Evolutionary conservation across 2,797 vertebrate genomes (phyloP).

Genomic region (Urosaurus nigricauda): DNA sequence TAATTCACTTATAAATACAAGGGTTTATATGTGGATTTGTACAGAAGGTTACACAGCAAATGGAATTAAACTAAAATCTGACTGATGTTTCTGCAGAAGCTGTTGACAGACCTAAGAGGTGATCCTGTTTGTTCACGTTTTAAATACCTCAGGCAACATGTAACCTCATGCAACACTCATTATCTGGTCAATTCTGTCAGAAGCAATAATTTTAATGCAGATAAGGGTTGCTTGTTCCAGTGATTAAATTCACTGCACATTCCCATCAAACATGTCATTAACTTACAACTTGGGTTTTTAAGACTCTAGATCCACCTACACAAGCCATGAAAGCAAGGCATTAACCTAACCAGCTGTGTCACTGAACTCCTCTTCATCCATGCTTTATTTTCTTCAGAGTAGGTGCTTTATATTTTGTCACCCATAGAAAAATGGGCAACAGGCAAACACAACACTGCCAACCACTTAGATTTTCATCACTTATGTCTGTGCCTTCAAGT

Average conservation of each 20-base stretch:
- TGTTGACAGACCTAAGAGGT: slow-evolving; percentile 33
- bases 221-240: slow-evolving; percentile 39
- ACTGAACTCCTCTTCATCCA: neutral
- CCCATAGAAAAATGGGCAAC: neutral
- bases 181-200: slow-evolving; percentile 51
- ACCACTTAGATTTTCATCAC: neutral
- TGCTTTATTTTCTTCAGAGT: slow-evolving; percentile 21
- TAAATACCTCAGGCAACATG: neutral
- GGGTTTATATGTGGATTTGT: neutral
- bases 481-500: neutral
- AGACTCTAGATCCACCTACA: neutral
- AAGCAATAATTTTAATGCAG: slow-evolving; percentile 37
- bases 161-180: slow-evolving; percentile 23
- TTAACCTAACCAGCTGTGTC: slow-evolving; percentile 13
- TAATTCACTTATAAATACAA: slow-evolving; percentile 39
- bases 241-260: slow-evolving; percentile 38
- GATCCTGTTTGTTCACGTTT: slow-evolving; percentile 10
- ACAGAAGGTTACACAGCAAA: slow-evolving; percentile 2
- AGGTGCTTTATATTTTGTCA: neutral
- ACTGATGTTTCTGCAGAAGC: slow-evolving; percentile 20
- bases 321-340: neutral
- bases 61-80: slow-evolving; percentile 41
- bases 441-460: neutral
- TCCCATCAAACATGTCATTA: slow-evolving; percentile 27
- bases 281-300: neutral